Evolutionary conservation across 2,797 vertebrate genomes (phyloP), one percentile per base, ranked within the genome.

Genomic region (Pitangus sulphuratus): DNA sequence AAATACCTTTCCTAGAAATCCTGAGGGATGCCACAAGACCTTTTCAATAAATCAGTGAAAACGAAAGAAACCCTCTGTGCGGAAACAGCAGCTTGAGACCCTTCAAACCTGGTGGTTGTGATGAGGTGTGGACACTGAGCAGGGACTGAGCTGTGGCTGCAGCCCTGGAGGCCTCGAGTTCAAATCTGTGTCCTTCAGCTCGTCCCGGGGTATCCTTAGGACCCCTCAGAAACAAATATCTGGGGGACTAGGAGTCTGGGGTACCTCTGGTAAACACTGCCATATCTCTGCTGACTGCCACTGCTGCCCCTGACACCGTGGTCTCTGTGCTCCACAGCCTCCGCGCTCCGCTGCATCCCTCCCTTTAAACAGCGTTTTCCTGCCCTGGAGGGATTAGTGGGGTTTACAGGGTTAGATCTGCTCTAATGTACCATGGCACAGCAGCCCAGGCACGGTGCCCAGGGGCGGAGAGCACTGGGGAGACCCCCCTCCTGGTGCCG

Each of bases 1-100:
- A 76, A 89, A 84, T 60, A 82, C 28, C 53, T 89, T 79, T 51
- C 62, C 68, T 28, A 70, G 79, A 71, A 93, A 76, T 87, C 89
- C 77, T 64, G 33, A 50, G 80, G 72, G 82, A 84, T 71, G 35
- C 45, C 47, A 72, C 61, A 35, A 79, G 40, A 81, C 22, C 44
- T 39, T 77, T 28, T n/a, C 66, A 86, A 72, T 78, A 92, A 84
- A 93, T 86, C 72, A 39, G 15, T 45, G 37, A 56, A 65, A 70
- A 90, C 56, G 76, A 74, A 90, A 74, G 58, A 77, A 93, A 62
- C 20, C 11, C 26, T 85, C 44, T 0, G 0, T 6, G 14, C 28
- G 47, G 61, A 81, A 89, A 19, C 39, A 78, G 44, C 2, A 0
- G 26, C 57, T 69, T 0, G 0, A 71, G 54, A 28, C 42, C 12